phyloP scores from a whole-genome alignment of 2,797 vertebrate species.

The Muscicapa comitata region DNA sequence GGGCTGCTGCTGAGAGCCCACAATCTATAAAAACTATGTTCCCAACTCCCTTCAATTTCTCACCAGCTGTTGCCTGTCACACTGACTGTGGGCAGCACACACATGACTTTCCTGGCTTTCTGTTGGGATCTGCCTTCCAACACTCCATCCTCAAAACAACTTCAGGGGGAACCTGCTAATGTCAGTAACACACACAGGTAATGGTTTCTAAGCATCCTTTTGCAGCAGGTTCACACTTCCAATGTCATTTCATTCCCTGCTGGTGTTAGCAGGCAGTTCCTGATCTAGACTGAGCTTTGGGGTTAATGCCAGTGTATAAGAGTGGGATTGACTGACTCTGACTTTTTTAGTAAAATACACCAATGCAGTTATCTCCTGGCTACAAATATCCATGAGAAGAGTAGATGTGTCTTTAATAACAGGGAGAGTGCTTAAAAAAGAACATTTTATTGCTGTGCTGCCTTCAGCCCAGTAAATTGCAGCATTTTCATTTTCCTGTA shows the following conservation, averaged over 20 bases:
- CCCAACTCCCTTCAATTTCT: background rate
- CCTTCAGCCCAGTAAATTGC: constrained; percentile 6
- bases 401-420: constrained; percentile 34
- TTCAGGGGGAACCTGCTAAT: background rate
- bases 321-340: background rate
- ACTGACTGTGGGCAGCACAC: background rate
- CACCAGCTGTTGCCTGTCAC: background rate
- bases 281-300: background rate
- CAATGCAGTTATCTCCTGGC: constrained; percentile 5
- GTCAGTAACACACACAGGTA: background rate
- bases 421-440: constrained; percentile 32
- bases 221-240: background rate
- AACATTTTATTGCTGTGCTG: constrained; percentile 22
- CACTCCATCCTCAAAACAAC: background rate
- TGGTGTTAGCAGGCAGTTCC: background rate
- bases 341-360: background rate
- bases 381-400: background rate
- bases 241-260: background rate
- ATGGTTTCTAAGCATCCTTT: background rate
- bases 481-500: constrained; percentile 53
- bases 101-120: background rate
- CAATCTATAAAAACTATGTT: background rate
- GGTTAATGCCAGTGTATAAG: background rate
- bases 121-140: background rate
- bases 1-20: background rate